Conservation (phyloP, 2,888 invertebrate species). For the Gastracanthus pulcherrimus region DNA sequence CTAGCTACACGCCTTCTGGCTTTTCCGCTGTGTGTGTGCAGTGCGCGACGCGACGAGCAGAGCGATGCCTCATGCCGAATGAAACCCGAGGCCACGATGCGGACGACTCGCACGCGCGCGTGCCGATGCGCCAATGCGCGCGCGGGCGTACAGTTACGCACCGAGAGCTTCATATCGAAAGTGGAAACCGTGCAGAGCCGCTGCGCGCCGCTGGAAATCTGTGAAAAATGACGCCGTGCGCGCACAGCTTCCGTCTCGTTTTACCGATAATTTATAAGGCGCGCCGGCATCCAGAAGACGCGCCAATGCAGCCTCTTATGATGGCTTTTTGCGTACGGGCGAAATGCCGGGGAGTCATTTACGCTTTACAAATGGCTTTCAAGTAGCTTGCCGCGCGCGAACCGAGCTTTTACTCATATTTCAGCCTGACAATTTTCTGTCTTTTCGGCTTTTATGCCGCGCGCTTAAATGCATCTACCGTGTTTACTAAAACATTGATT, state of each 20-base stretch:
- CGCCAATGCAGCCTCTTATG: no score
- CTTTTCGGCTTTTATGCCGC: constrained; percentile 18
- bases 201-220: neutral
- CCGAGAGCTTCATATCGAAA: neutral
- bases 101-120: no score
- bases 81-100: constrained; percentile 8
- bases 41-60: neutral
- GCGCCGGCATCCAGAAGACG: neutral
- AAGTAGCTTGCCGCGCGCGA: neutral
- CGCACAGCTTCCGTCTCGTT: constrained; percentile 2
- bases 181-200: constrained; percentile 7
- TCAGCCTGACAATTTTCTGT: constrained; percentile 28
- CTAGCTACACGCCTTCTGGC: constrained; percentile 2
- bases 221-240: constrained; percentile 18
- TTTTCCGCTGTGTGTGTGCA: no score
- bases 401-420: constrained; percentile 32
- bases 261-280: constrained; percentile 30
- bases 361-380: constrained; percentile 1
- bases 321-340: neutral
- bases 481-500: constrained; percentile 36
- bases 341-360: neutral
- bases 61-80: neutral
- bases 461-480: neutral
- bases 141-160: neutral
- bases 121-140: no score